These are phyloP conservation scores for Setophaga kirtlandii DNA, from an alignment of 2,113 vertebrate species.

Conservation along the genomic window DNA sequence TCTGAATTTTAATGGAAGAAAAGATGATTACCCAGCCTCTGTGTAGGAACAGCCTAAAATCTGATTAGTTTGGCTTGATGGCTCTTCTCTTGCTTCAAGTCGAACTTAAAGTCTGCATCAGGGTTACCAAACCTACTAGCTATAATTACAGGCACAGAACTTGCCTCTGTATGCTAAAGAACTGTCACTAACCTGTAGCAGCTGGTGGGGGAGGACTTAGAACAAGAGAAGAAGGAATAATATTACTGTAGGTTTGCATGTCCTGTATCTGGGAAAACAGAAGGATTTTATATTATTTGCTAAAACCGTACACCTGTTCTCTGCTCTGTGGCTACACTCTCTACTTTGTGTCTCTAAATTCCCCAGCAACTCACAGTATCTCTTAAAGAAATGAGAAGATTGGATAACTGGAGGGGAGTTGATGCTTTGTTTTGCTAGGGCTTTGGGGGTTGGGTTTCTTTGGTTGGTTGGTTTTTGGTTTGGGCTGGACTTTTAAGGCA, in stretches of 20 bases:
- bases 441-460: background rate
- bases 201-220: accelerated
- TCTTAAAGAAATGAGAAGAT: background rate
- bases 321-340: background rate
- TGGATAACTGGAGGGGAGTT: background rate
- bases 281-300: background rate
- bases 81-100: background rate
- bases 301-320: background rate
- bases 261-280: background rate
- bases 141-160: background rate
- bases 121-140: background rate
- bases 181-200: background rate
- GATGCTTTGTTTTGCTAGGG: background rate
- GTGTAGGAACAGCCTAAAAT: background rate
- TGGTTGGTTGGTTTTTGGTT: background rate
- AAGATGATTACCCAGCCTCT: background rate
- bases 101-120: background rate
- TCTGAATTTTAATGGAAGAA: background rate
- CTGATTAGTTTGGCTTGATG: background rate
- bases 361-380: background rate
- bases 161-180: background rate
- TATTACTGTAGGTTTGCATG: background rate
- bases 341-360: background rate
- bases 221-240: background rate
- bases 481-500: background rate